These are phyloP conservation scores for Platichthys stellatus DNA, from an alignment of 2,113 vertebrate species.

Conservation along the genomic window DNA sequence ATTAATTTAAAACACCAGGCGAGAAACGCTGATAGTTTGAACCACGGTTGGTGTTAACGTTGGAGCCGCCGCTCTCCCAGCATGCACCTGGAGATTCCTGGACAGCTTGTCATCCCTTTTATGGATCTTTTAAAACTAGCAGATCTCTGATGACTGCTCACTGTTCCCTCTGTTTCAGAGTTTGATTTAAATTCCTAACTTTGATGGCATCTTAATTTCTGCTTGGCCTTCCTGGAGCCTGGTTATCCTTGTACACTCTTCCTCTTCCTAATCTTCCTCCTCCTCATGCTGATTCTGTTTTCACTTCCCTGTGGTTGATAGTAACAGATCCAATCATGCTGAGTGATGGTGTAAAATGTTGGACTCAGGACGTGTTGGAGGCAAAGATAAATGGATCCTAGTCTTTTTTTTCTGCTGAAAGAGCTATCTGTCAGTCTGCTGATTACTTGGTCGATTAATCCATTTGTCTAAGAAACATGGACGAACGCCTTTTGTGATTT, in stretches of 20 bases:
- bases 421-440: too few relatives aligned
- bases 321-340: neutral
- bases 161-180: neutral
- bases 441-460: too few relatives aligned
- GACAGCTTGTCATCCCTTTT: constrained; percentile 13
- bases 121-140: constrained; percentile 13
- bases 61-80: constrained; percentile 15
- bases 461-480: neutral
- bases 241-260: constrained; percentile 27
- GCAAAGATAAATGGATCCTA: too few relatives aligned
- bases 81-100: constrained; percentile 31
- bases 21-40: neutral
- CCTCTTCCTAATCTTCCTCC: neutral
- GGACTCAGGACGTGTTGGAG: too few relatives aligned
- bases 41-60: neutral
- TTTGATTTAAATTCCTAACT: neutral
- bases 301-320: too few relatives aligned
- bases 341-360: neutral
- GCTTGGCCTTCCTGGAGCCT: neutral
- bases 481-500: neutral
- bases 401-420: too few relatives aligned
- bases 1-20: too few relatives aligned
- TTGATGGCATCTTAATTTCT: neutral
- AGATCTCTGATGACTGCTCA: neutral
- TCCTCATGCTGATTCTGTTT: too few relatives aligned